Base-by-base conservation (phyloP, 2,113 vertebrate genomes). In the Aleadryas rufinucha region DNA sequence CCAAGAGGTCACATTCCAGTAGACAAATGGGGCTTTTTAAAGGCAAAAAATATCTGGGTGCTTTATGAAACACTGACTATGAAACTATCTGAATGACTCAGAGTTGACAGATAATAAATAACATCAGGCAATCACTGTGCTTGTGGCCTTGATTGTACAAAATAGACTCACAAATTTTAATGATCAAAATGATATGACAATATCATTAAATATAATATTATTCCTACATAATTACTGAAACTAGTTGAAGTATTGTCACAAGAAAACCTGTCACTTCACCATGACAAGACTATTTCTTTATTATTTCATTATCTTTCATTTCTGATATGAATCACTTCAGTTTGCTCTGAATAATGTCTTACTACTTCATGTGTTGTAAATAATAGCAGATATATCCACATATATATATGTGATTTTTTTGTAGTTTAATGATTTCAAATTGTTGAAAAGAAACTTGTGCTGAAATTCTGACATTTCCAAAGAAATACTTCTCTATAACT, bases 391-490 rank as follows among this genome's bases (percentile, higher is more conserved):
- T 64, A 70, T 41, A 89, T 42, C 30, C 10, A 47, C 35, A 49
- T 2, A 20, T 24, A 60, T 18, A 13, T 18, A 13, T 35, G 42
- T 11, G 52, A 70, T 47, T 54, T 86, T 86, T 68, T 81, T 42
- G 13, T 26, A 74, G 13, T 75, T 65, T 74, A 86, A 63, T 41
- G 35, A 90, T 90, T 82, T 70, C 61, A 68, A 6, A 26, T 37
- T 76, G 26, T 75, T 93, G 89, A 65, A 28, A 76, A 64, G 61
- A 87, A 75, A 65, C 26, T 82, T 49, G 13, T 81, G 54, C 20
- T 60, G 53, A 87, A 94, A 89, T 91, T 76, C 81, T 89, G 77
- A 78, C 42, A 82, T 82, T 94, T 95, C 28, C 18, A 65, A 71
- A 87, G 12, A 81, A 82, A 79, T n/a, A 50, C 33, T 91, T 87